Base-by-base conservation (phyloP, 2,888 invertebrate genomes). In the Xestia ashworthii region DNA sequence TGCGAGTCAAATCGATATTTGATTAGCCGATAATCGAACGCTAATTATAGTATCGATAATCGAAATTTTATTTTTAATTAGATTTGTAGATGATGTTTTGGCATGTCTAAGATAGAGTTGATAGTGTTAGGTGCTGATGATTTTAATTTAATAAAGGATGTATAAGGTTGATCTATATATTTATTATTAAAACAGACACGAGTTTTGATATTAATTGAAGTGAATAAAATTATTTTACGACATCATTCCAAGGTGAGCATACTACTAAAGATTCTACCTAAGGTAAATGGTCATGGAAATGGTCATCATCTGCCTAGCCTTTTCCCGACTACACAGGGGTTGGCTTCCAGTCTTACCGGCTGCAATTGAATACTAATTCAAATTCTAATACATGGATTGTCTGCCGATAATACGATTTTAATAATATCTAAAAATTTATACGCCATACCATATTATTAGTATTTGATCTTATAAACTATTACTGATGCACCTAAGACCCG, bases 1-100 rank as follows among this genome's bases (percentile, higher is more conserved):
- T 80, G 76, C 73, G 75, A 85, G 78, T 88, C 84, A 89, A 90
- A 92, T 91, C 90, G 91, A 91, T 92, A 92, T 92, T 92, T 92
- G 91, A 92, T 92, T 91, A 90, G 89, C 83, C 82, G 83, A 83
- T 78, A 88, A 88, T 89, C 85, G 83, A 87, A 84, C 82, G 74
- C 80, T 90, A 89, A 90, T 90, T 88, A 88, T 83, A 80, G 71
- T 73, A 85, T 84, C 83, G 74, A 76, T 85, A 83, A 83, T 86
- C 86, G 82, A 83, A 81, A 76, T 82, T 78, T 81, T 79, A 73
- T 78, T 83, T 80, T 79, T 78, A 85, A 76, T 82, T 82, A 76
- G 83, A 72, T 76, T 83, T 78, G 69, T 68, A 68, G 85, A 74
- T 74, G 22, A 67, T 73, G 73, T 85, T 87, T 82, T 81, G 73